phyloP scores from a whole-genome alignment of 37 sponge, comb jelly and placozoan genomes.

The Beroe ovata region DNA sequence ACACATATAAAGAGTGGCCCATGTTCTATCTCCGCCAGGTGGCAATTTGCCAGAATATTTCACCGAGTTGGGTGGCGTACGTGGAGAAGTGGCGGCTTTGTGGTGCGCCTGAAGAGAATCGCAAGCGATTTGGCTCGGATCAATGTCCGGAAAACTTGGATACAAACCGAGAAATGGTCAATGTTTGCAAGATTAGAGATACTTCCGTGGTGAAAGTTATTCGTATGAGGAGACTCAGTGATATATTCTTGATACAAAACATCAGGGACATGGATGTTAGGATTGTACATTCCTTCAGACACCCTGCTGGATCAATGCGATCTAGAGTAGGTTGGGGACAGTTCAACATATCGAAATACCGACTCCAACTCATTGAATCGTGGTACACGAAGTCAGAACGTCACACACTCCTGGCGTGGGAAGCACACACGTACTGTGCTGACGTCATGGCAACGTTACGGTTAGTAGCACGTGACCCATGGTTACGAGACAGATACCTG shows the following conservation, averaged over 20 bases:
- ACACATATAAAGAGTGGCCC: background rate
- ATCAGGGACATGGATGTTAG: background rate
- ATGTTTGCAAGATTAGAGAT: background rate
- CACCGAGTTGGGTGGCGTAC: background rate
- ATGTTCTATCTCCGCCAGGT: slow-evolving; percentile 18
- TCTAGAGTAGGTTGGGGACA: background rate
- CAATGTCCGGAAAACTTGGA: background rate
- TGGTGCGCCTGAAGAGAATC: background rate
- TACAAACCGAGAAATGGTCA: background rate
- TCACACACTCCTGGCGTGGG: background rate
- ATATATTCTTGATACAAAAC: background rate
- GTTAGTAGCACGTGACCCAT: background rate
- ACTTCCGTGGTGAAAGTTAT: slow-evolving; percentile 26
- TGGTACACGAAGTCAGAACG: background rate
- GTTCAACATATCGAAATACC: background rate
- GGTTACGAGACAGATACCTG: slow-evolving; percentile 3
- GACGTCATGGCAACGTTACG: background rate
- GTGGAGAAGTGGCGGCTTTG: background rate
- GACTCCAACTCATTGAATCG: background rate
- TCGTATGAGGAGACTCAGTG: background rate
- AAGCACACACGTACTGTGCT: background rate
- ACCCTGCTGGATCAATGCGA: background rate
- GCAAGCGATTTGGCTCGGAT: background rate
- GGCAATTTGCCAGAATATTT: background rate
- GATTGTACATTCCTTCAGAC: background rate